phyloP scores from a whole-genome alignment of 64 coral and sea anemone genomes.

The Trachythela sp. region DNA sequence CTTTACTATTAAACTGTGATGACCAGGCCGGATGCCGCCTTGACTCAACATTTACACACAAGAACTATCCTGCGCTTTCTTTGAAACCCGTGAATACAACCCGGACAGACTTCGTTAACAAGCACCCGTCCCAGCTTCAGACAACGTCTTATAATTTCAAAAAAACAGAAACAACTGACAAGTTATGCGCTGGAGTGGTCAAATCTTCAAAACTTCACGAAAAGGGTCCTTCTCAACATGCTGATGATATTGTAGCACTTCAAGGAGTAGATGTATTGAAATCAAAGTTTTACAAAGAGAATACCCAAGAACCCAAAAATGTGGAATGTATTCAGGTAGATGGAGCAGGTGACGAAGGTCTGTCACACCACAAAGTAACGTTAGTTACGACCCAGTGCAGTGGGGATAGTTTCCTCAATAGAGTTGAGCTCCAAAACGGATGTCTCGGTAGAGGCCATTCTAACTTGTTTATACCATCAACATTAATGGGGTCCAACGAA shows the following conservation, averaged over 20 bases:
- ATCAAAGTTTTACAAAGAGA: slow-evolving; percentile 10
- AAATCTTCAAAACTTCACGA: neutral
- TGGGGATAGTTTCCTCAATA: slow-evolving; percentile 28
- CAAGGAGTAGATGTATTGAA: neutral
- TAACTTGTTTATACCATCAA: slow-evolving; percentile 38
- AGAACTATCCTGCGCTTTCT: neutral
- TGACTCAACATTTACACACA: slow-evolving; percentile 1
- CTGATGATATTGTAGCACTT: slow-evolving; percentile 19
- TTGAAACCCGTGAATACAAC: neutral
- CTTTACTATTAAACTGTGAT: neutral
- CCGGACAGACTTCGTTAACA: neutral
- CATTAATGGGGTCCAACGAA: neutral
- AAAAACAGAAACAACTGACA: neutral
- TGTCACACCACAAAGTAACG: neutral
- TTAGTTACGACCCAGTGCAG: slow-evolving; percentile 20
- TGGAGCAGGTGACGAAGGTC: slow-evolving; percentile 29
- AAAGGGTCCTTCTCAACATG: slow-evolving; percentile 41
- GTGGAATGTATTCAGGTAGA: slow-evolving; percentile 43
- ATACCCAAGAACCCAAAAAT: slow-evolving; percentile 2
- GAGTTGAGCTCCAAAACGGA: slow-evolving; percentile 36
- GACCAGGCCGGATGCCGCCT: neutral
- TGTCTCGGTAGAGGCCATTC: slow-evolving; percentile 25
- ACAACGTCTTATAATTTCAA: neutral
- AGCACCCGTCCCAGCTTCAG: neutral
- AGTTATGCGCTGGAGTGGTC: neutral